Percentiles rank a stretch among this genome's conserved stretches.
phyloP scores from a whole-genome alignment of 92 coral and sea anemone species.

The Blastomussa wellsi region DNA sequence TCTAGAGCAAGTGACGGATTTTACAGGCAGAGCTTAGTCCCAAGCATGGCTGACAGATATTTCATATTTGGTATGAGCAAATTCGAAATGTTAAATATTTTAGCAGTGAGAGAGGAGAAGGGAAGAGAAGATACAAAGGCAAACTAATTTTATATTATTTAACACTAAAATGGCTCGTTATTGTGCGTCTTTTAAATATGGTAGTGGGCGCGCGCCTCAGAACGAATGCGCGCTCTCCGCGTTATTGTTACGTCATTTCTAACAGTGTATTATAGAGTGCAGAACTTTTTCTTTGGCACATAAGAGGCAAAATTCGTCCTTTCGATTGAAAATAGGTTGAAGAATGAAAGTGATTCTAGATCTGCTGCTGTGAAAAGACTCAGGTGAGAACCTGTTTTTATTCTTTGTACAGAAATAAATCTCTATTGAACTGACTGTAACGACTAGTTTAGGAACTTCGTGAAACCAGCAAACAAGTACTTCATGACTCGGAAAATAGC shows the following conservation, averaged over 20 bases:
- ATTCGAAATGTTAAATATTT: background rate
- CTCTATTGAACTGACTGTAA: background rate
- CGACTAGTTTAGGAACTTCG: background rate
- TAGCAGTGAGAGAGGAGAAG: background rate
- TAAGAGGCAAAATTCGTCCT: background rate
- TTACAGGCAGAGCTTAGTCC: background rate
- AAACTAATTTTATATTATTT: too few relatives aligned
- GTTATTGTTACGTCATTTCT: background rate
- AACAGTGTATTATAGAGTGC: too few relatives aligned
- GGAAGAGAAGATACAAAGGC: too few relatives aligned
- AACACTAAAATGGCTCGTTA: too few relatives aligned
- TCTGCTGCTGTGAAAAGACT: background rate
- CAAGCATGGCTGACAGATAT: background rate
- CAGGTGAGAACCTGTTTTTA: background rate
- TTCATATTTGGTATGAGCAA: background rate
- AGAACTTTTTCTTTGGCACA: too few relatives aligned
- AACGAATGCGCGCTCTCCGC: background rate
- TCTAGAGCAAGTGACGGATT: too few relatives aligned
- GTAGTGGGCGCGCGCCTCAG: background rate
- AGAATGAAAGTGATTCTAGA: background rate
- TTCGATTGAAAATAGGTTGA: background rate
- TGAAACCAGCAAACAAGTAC: background rate
- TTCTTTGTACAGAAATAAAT: background rate
- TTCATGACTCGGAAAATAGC: too few relatives aligned
- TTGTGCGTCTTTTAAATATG: too few relatives aligned